Conservation (phyloP, 2,888 invertebrate species). For the Oscheius sp. region DNA sequence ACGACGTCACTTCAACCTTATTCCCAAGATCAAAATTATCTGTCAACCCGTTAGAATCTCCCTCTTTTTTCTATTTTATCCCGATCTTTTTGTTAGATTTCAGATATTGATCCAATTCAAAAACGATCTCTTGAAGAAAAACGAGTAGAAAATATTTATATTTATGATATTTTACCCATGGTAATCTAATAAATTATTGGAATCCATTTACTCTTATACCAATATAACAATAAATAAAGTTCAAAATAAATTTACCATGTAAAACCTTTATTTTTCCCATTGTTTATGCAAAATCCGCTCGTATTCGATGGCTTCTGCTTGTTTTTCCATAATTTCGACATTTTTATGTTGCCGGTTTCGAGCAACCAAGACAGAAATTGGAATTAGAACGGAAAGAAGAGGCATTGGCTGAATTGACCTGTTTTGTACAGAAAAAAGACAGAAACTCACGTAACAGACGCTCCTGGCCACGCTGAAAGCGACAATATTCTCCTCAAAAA, state of each 20-base stretch:
- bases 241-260: too few species aligned
- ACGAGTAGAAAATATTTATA: slow-evolving; percentile 10
- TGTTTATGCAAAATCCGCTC: slow-evolving; percentile 6
- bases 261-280: slow-evolving; percentile 10
- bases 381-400: slow-evolving; percentile 4
- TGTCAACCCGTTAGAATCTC: slow-evolving; percentile 23
- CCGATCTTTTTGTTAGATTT: slow-evolving; percentile 7
- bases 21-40: slow-evolving; percentile 36
- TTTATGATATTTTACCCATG: not conserved
- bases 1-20: slow-evolving; percentile 37
- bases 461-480: slow-evolving; percentile 19
- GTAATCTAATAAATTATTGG: too few species aligned
- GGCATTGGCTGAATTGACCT: slow-evolving; percentile 8
- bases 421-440: not conserved
- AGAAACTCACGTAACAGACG: not conserved
- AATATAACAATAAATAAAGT: too few species aligned
- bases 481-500: slow-evolving; percentile 2
- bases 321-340: slow-evolving; percentile 5
- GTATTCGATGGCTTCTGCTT: slow-evolving; percentile 7
- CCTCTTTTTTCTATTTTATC: not conserved
- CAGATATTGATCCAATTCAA: not conserved
- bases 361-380: not conserved
- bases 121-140: slow-evolving; percentile 1
- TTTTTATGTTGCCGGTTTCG: not conserved
- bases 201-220: too few species aligned